phyloP scores from a whole-genome alignment of 1,140 invertebrate genomes.

The Platyscapa corneri region DNA sequence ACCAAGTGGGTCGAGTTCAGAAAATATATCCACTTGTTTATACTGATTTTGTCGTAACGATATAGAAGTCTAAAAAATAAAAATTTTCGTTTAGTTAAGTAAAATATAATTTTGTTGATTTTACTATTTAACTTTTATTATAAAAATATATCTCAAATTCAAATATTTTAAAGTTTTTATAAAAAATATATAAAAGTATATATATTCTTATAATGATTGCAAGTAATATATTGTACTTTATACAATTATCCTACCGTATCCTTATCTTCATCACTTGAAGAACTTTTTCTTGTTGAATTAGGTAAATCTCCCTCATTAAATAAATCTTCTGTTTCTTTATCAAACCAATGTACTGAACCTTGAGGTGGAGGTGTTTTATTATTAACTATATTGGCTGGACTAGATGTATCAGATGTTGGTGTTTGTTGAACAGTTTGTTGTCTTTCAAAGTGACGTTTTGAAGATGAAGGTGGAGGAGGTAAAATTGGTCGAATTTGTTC shows the following conservation, averaged over 20 bases:
- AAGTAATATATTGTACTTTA: not conserved
- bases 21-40: constrained; percentile 86
- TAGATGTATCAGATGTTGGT: constrained; percentile 64
- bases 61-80: constrained; percentile 31
- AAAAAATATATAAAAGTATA: constrained; percentile 2
- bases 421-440: constrained; percentile 68
- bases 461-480: constrained; percentile 80
- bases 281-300: constrained; percentile 57
- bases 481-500: constrained; percentile 70
- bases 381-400: constrained; percentile 68
- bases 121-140: not conserved
- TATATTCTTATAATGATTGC: constrained; percentile 3
- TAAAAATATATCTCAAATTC: too few species aligned
- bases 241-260: constrained; percentile 60
- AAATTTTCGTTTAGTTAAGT: not conserved
- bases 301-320: constrained; percentile 72
- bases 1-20: constrained; percentile 92
- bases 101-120: not conserved
- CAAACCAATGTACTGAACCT: constrained; percentile 72
- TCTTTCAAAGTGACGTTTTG: constrained; percentile 68
- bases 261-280: constrained; percentile 62
- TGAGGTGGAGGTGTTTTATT: constrained; percentile 71
- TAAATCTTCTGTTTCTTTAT: constrained; percentile 74
- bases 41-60: constrained; percentile 28
- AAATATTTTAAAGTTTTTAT: too few species aligned